Evolutionary conservation across 2,797 vertebrate species (phyloP).

Genomic region (Phoebastria nigripes): DNA sequence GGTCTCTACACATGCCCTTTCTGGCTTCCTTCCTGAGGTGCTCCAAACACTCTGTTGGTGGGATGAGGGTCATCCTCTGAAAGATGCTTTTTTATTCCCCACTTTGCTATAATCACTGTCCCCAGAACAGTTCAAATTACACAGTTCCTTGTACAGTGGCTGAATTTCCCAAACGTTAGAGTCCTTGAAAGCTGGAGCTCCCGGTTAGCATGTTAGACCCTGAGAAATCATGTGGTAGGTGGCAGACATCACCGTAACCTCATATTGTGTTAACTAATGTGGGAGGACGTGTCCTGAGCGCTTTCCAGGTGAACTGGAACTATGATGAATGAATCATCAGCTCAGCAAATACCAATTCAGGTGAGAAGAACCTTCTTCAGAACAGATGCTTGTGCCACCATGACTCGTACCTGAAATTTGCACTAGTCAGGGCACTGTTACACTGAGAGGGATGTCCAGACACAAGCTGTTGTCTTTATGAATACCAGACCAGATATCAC

Average conservation of each 20-base stretch:
- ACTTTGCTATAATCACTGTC: neutral
- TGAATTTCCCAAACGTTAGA: neutral
- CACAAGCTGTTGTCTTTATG: neutral
- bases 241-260: neutral
- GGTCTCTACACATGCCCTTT: neutral
- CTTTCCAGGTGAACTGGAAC: neutral
- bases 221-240: neutral
- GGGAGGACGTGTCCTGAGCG: neutral
- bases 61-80: neutral
- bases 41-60: neutral
- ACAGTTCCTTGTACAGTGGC: neutral
- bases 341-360: neutral
- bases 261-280: neutral
- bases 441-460: neutral
- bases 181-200: neutral
- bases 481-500: neutral
- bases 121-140: neutral
- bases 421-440: neutral
- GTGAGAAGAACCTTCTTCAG: neutral
- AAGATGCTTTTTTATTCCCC: neutral
- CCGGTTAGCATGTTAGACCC: neutral
- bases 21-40: neutral
- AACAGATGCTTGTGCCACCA: neutral
- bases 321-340: neutral
- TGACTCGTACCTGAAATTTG: neutral